These are phyloP conservation scores for Streptopelia turtur DNA, from an alignment of 2,797 vertebrate genomes.

Conservation along the genomic window DNA sequence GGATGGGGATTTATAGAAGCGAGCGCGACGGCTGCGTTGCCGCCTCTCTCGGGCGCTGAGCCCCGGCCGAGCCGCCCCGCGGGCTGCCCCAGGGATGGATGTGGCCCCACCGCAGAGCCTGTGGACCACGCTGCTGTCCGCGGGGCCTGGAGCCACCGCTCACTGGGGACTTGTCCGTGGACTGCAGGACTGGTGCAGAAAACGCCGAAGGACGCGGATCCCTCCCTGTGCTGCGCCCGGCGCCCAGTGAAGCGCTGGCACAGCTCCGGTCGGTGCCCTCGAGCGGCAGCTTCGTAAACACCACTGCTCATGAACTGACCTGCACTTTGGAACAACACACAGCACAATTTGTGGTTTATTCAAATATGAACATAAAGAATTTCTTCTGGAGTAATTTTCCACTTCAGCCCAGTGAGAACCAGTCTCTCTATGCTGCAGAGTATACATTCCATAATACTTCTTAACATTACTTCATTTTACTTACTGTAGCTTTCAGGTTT, in stretches of 20 bases:
- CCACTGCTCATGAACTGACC: conserved; percentile 12
- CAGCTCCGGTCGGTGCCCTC: not conserved
- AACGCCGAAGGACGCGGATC: not conserved
- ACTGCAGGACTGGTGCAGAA: not conserved
- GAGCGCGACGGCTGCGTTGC: not conserved
- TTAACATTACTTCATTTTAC: conserved; percentile 55
- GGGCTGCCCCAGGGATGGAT: too few relatives aligned
- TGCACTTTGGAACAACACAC: conserved; percentile 75
- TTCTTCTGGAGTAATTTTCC: conserved; percentile 50
- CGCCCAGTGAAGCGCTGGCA: conserved; percentile 7
- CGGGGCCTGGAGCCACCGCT: too few relatives aligned
- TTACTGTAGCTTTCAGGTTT: conserved; percentile 65
- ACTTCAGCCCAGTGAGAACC: conserved; percentile 43
- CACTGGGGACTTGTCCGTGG: not conserved
- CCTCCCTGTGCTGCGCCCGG: not conserved
- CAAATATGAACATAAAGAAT: conserved; percentile 25
- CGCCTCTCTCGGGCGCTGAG: not conserved
- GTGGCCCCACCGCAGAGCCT: too few relatives aligned
- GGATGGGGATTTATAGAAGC: conserved; percentile 88
- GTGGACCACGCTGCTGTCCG: too few relatives aligned
- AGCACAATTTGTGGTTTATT: conserved; percentile 59
- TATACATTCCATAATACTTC: conserved; percentile 68
- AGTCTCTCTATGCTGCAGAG: conserved; percentile 58
- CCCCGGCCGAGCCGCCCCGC: not conserved
- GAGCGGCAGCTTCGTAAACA: conserved; percentile 2